A percentile compares a stretch with the other conserved stretches of the same genome.
phyloP scores from a whole-genome alignment of 64 coral and sea anemone genomes.

The Acropora yongei region DNA sequence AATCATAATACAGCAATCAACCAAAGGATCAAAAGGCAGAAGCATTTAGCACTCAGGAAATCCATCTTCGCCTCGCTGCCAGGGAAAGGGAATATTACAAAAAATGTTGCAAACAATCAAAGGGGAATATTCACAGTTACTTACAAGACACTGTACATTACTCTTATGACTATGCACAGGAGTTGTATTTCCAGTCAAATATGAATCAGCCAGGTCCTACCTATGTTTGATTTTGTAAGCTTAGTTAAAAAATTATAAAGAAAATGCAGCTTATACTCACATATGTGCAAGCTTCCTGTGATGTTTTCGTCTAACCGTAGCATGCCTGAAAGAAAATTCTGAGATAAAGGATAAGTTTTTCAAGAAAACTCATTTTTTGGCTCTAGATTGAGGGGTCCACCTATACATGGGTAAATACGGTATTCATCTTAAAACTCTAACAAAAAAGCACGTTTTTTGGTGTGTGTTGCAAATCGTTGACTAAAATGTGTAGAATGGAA shows the following conservation, averaged over 20 bases:
- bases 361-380: too few relatives aligned
- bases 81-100: conserved; percentile 6
- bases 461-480: conserved; percentile 31
- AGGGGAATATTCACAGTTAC: not conserved
- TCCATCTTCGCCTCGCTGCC: not conserved
- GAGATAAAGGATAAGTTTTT: too few relatives aligned
- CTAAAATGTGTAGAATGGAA: not conserved
- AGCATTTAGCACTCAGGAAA: not conserved
- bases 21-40: conserved; percentile 4
- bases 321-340: too few relatives aligned
- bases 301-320: too few relatives aligned
- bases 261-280: too few relatives aligned
- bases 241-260: too few relatives aligned
- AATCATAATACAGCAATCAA: conserved; percentile 18
- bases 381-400: too few relatives aligned
- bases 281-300: too few relatives aligned
- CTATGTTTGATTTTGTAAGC: too few relatives aligned
- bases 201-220: not conserved
- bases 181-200: conserved; percentile 4
- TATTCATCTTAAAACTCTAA: conserved; percentile 5
- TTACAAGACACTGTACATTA: conserved; percentile 49
- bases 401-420: too few relatives aligned
- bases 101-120: conserved; percentile 17
- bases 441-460: conserved; percentile 8
- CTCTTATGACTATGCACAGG: conserved; percentile 25